Evolutionary conservation across 2,888 invertebrate genomes (phyloP), one percentile per base, ranked within the genome.

Genomic region (Agonum fuliginosum): DNA sequence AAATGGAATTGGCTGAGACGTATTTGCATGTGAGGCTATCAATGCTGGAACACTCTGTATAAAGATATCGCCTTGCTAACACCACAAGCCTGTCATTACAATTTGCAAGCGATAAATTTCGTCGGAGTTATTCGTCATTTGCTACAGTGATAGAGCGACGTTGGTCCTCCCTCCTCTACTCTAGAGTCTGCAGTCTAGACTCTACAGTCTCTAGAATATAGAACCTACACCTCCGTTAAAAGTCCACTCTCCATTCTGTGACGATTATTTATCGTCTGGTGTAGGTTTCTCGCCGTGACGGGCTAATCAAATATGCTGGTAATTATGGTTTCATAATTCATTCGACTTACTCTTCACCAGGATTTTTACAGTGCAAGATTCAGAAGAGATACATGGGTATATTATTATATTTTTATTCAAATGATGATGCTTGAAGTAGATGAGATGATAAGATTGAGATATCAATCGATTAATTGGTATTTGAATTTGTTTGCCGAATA

Each of bases 31-130:
- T 20, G 34, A 8, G 34, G 5, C 5, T 34, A 4, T n/a, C n/a
- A n/a, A n/a, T 20, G 34, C 34, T 4, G n/a, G n/a, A n/a, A 30
- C 34, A 62, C 6, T 30, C 58, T 62, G 58, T 62, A 62, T 14
- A 62, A n/a, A 30, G 30, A 12, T 62, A 12, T n/a, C 2, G 6
- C 14, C 30, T 54, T 24, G 12, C 51, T 73, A 58, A 41, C 62
- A n/a, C 74, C 46, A 30, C 43, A 43, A 74, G 65, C 43, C 74
- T 74, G 74, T 74, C 74, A 74, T 74, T 74, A 74, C 65, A 74
- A 74, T 74, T 74, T 74, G 74, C 62, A 27, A 74, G 62, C 74
- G 65, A 74, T 74, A 74, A 74, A 74, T 74, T 74, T 74, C 27
- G 74, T 65, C 19, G 54, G 74, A 19, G 62, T 34, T 73, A 46